Evolutionary conservation across 2,113 vertebrate species (phyloP), one percentile per base, ranked within the genome.

Genomic region (Gallinago paraguaiae): DNA sequence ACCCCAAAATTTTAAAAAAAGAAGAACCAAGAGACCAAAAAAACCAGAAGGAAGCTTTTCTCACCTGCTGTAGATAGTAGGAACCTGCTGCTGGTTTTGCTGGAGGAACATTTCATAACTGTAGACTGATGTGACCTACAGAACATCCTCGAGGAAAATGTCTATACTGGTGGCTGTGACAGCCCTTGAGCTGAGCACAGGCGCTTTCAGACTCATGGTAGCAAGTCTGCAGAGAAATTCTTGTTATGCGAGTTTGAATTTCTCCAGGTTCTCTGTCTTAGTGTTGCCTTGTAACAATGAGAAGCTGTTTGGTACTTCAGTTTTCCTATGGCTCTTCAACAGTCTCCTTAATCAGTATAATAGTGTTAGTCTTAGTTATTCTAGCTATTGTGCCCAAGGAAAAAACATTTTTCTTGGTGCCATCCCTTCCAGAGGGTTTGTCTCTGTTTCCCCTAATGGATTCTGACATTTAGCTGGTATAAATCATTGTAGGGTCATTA

Each of bases 401-500:
- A 43, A 86, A 75, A 41, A 45, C 13, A 12, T 79, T 89, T 77
- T 93, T 90, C 71, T 69, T 85, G 39, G 68, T 86, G 15, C 65
- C 76, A 1, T 86, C 39, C 18, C 86, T 88, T 93, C 48, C 78
- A 65, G 76, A 57, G 11, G 45, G 43, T 88, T 93, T 3, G 7
- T 72, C 75, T 87, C 46, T 65, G 23, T 93, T 93, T 96, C 31
- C 65, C 54, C 9, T 17, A 46, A 80, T 82, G 82, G 7, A 6
- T 92, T 88, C 80, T 68, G 86, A 90, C 69, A 75, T 80, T 90
- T 81, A 91, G 69, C 68, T 92, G 50, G 5, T 90, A 61, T 72
- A 94, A 96, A 95, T 95, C 45, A 33, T 39, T 50, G 57, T 22
- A 35, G 68, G 83, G 39, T 69, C 82, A 46, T 81, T 93, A 86